Evolutionary conservation across 1,140 invertebrate species (phyloP).

Genomic region (Drosophila kikkawai): DNA sequence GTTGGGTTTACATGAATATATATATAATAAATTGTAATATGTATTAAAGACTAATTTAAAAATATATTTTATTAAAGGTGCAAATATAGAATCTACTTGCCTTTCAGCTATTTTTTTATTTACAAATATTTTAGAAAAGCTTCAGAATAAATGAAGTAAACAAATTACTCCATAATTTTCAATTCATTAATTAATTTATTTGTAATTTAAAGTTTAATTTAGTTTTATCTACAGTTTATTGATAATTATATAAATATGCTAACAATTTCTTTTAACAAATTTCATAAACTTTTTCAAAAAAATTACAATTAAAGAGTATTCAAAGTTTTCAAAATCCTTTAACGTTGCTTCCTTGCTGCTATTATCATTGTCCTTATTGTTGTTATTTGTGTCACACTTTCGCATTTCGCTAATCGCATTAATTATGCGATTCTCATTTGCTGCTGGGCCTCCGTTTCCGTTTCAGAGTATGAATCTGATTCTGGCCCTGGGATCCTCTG

Average conservation of each 20-base stretch:
- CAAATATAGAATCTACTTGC: not conserved
- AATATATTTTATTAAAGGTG: no score
- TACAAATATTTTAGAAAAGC: not conserved
- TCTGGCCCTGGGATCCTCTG: constrained; percentile 6
- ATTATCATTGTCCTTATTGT: constrained; percentile 67
- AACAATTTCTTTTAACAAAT: not conserved
- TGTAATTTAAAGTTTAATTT: not conserved
- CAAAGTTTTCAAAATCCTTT: not conserved
- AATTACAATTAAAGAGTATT: not conserved
- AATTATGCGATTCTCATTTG: constrained; percentile 78
- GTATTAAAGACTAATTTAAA: not conserved
- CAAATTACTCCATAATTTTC: fast-evolving
- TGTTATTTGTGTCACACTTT: constrained; percentile 79
- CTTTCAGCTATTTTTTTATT: not conserved
- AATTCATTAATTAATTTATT: not conserved
- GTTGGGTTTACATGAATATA: no score
- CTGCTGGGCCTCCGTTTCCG: constrained; percentile 70
- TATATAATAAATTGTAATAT: not conserved
- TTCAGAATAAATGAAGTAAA: not conserved
- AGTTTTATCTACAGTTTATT: not conserved
- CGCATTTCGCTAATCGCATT: constrained; percentile 81
- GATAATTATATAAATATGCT: not conserved
- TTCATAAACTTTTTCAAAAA: not conserved
- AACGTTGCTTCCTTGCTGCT: not conserved
- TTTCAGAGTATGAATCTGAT: constrained; percentile 26